Conservation (phyloP, 2,797 vertebrate species). For the Coranthus polyacanthus region DNA sequence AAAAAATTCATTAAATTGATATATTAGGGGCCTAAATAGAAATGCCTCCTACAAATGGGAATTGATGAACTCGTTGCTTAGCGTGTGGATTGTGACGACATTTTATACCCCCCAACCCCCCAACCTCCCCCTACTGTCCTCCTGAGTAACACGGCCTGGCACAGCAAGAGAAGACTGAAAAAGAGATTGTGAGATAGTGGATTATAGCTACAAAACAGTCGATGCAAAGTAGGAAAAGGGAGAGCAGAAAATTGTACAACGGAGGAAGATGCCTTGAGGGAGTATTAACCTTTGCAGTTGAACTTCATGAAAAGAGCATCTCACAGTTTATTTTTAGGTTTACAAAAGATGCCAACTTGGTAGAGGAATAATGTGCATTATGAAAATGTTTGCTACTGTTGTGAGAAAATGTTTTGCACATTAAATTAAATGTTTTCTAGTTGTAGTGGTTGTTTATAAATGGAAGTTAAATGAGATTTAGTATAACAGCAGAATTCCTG, state of each 20-base stretch:
- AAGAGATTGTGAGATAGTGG: slow-evolving; percentile 54
- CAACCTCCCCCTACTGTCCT: slow-evolving; percentile 67
- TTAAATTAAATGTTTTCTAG: slow-evolving; percentile 7
- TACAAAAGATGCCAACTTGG: slow-evolving; percentile 28
- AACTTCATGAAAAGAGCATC: slow-evolving; percentile 57
- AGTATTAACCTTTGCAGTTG: slow-evolving; percentile 80
- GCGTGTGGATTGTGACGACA: slow-evolving; percentile 66
- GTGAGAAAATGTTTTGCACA: slow-evolving; percentile 1
- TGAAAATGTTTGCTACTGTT: slow-evolving; percentile 4
- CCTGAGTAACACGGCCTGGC: slow-evolving; percentile 69
- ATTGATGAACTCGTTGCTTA: slow-evolving; percentile 85
- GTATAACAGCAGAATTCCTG: not conserved
- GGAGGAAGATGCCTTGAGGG: slow-evolving; percentile 71
- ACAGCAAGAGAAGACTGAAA: slow-evolving; percentile 43
- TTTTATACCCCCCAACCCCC: slow-evolving; percentile 65
- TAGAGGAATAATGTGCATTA: slow-evolving; percentile 12
- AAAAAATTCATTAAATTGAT: slow-evolving; percentile 85
- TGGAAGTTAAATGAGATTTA: slow-evolving; percentile 6
- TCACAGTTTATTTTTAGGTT: slow-evolving; percentile 65
- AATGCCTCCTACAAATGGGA: slow-evolving; percentile 85
- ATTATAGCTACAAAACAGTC: slow-evolving; percentile 46
- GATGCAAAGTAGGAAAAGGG: slow-evolving; percentile 36
- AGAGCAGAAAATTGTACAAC: slow-evolving; percentile 34
- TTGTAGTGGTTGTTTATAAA: not conserved
- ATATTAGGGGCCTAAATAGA: slow-evolving; percentile 86